Percentiles rank a stretch among this genome's conserved stretches.
phyloP scores from a whole-genome alignment of 2,797 vertebrate species.

The Acrocephalus scirpaceus region DNA sequence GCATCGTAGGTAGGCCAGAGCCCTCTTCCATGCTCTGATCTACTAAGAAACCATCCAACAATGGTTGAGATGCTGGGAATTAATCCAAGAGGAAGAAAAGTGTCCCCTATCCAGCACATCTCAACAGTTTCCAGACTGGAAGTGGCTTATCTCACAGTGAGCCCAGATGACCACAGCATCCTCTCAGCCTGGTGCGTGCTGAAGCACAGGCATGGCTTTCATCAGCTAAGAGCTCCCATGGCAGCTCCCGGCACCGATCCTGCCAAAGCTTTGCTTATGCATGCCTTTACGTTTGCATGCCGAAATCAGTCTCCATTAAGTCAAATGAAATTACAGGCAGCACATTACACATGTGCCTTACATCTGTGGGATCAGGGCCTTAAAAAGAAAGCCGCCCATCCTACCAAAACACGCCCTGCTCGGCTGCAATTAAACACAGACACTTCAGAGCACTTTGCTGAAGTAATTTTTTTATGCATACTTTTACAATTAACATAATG shows the following conservation, averaged over 20 bases:
- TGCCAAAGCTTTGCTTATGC: neutral
- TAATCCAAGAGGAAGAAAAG: neutral
- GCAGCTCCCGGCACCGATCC: neutral
- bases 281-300: neutral
- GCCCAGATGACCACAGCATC: neutral
- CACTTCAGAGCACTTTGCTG: neutral
- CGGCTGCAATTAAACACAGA: slow-evolving; percentile 41
- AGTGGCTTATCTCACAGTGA: neutral
- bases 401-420: slow-evolving; percentile 5
- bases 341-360: neutral
- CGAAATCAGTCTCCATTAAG: neutral
- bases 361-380: slow-evolving; percentile 33
- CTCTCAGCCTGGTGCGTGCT: neutral
- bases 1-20: neutral
- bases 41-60: neutral
- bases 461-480: slow-evolving; percentile 9
- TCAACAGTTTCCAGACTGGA: neutral
- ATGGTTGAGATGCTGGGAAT: neutral
- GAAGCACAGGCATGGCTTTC: neutral
- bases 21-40: neutral
- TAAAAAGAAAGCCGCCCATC: neutral
- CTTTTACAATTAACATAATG: slow-evolving; percentile 51
- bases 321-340: slow-evolving; percentile 24
- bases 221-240: neutral
- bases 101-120: neutral